Evolutionary conservation across 2,797 vertebrate genomes (phyloP).

Genomic region (Okamejei kenojei): DNA sequence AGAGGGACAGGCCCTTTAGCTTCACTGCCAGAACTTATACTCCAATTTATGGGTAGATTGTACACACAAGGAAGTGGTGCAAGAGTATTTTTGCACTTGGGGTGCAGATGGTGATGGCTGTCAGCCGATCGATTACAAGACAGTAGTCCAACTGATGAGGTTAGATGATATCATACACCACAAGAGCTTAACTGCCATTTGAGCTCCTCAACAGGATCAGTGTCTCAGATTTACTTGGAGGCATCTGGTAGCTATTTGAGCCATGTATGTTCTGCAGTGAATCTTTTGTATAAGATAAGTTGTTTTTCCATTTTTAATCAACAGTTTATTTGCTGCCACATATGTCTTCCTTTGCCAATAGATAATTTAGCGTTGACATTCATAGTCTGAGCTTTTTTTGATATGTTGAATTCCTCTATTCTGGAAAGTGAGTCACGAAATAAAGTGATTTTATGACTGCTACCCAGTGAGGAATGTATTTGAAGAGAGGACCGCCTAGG

Average conservation of each 20-base stretch:
- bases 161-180: constrained; percentile 23
- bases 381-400: background rate
- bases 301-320: background rate
- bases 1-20: too few relatives aligned
- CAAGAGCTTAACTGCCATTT: background rate
- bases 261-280: background rate
- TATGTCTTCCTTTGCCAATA: background rate
- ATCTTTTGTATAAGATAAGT: background rate
- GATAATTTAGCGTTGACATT: background rate
- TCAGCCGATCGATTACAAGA: background rate
- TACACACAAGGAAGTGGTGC: background rate
- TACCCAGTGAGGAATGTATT: background rate
- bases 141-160: constrained; percentile 9
- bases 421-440: background rate
- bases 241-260: constrained; percentile 22
- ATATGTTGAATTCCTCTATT: background rate
- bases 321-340: background rate
- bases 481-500: background rate
- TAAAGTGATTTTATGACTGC: background rate
- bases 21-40: background rate
- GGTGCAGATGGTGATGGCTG: background rate
- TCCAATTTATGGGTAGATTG: background rate
- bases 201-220: background rate
- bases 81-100: background rate
- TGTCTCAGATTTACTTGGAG: background rate